Base-by-base conservation (phyloP, 2,888 invertebrate species). In the Hypolimnas misippus region DNA sequence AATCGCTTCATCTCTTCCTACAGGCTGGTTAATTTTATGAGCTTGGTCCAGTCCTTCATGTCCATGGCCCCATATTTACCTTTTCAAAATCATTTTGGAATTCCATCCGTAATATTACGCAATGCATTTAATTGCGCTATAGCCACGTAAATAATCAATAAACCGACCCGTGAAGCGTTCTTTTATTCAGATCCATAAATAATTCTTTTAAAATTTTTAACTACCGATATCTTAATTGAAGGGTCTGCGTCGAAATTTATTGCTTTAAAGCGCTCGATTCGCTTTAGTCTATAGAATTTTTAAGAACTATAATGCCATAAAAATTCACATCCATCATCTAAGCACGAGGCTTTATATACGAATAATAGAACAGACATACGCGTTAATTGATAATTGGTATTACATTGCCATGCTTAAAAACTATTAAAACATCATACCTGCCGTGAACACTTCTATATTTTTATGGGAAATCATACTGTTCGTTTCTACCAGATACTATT, bases 291-390 rank as follows among this genome's bases (percentile, higher is more conserved):
- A 49, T n/a, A 50, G 8, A 53, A 50, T 40, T 46, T 38, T 50
- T 35, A 44, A 57, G 17, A 55, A 10, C 54, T 55, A 49, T 58
- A 42, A 63, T 54, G 63, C 33, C 29, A 58, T 54, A 50, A 58
- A 57, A 38, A 19, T 57, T 31, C 12, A 17, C 4, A 29, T 14
- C 14, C 14, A 29, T 49, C 14, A 14, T 14, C 25, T 6, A 8
- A 14, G 7, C 35, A 54, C 10, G 33, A 25, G 14, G 29, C 29
- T 40, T 12, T 38, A 38, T n/a, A 12, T 38, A 38, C n/a, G 35
- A 38, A n/a, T 12, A 38, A 38, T n/a, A n/a, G 35, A n/a, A n/a
- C n/a, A 38, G 12, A 38, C 3, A n/a, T 3, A 38, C n/a, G 4
- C 12, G 4, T n/a, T 38, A 38, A 38, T 38, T 38, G 14, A 25